Evolutionary conservation across 2,888 invertebrate species (phyloP), one percentile per base, ranked within the genome.

Genomic region (Tromatobia lineatoria): DNA sequence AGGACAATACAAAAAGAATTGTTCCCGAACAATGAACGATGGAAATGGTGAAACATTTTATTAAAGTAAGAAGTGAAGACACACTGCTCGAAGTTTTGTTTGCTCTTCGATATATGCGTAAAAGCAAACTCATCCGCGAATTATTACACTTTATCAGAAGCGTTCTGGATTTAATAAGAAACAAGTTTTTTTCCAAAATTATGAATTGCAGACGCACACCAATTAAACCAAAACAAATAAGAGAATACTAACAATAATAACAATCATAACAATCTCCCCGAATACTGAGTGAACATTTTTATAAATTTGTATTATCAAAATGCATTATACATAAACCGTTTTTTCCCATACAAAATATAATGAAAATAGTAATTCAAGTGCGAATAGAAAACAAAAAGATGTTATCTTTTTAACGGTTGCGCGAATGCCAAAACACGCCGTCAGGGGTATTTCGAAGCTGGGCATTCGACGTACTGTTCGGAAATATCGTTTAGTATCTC

Each of bases 401-500:
- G n/a, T 73, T 45, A 42, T 25, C 45, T n/a, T 45, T 1, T 25
- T 25, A 86, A 83, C 66, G 77, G 80, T 70, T 87, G 61, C 38
- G 47, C 59, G 85, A 81, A 80, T 78, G 86, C 87, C 86, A 86
- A 90, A 90, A 89, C 87, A 88, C 86, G 71, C 84, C 77, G 85
- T 84, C 86, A 82, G 86, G 64, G 45, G 78, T 71, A 66, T 50
- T 61, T 23, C 57, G 61, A n/a, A 69, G 54, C 45, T 79, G 34
- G 42, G 29, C n/a, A 45, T 52, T 66, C 47, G 61, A 57, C 34
- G n/a, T 38, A 20, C 47, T n/a, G n/a, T 54, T 38, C 71, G 13
- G 38, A 50, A 23, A 52, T 52, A 75, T 69, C 69, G 61, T 50
- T n/a, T 25, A 23, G 29, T 34, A 13, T 76, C 66, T 54, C 42